These are phyloP conservation scores for Cromileptes altivelis DNA, from an alignment of 2,113 vertebrate genomes.

Conservation along the genomic window DNA sequence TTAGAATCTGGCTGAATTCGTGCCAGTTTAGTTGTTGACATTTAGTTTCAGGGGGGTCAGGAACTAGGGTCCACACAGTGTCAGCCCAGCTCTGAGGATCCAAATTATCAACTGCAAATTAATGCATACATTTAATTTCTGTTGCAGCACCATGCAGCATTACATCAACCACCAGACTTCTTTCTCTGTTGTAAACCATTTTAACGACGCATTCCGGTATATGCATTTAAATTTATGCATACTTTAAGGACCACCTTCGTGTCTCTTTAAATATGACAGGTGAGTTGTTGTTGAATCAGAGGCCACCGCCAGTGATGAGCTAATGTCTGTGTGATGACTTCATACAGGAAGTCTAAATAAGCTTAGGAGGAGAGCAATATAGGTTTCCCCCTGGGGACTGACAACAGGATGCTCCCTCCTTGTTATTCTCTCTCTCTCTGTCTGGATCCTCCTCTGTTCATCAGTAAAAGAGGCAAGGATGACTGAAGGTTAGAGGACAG, in stretches of 20 bases:
- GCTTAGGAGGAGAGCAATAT: slow-evolving; percentile 75
- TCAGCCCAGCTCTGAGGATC: no score
- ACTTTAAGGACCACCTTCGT: slow-evolving; percentile 4
- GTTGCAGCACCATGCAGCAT: background rate
- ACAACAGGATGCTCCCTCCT: slow-evolving; percentile 74
- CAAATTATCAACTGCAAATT: no score
- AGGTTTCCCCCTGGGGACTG: slow-evolving; percentile 70
- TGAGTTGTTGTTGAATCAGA: slow-evolving; percentile 56
- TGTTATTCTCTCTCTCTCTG: background rate
- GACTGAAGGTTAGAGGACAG: slow-evolving; percentile 43
- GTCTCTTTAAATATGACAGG: slow-evolving; percentile 37
- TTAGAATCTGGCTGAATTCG: background rate
- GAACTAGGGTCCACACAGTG: no score
- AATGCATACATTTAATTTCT: background rate
- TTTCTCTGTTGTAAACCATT: background rate
- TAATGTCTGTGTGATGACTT: slow-evolving; percentile 81
- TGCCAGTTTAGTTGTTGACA: background rate
- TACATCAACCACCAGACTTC: background rate
- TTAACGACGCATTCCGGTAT: slow-evolving; percentile 7
- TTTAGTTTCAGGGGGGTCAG: background rate
- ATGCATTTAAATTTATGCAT: background rate
- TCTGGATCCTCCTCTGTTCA: slow-evolving; percentile 49
- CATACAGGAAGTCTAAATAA: slow-evolving; percentile 84
- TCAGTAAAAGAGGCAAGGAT: slow-evolving; percentile 39
- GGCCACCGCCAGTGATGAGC: slow-evolving; percentile 64